Evolutionary conservation across 2,113 vertebrate species (phyloP), one percentile per base, ranked within the genome.

Genomic region (Condylura cristata): DNA sequence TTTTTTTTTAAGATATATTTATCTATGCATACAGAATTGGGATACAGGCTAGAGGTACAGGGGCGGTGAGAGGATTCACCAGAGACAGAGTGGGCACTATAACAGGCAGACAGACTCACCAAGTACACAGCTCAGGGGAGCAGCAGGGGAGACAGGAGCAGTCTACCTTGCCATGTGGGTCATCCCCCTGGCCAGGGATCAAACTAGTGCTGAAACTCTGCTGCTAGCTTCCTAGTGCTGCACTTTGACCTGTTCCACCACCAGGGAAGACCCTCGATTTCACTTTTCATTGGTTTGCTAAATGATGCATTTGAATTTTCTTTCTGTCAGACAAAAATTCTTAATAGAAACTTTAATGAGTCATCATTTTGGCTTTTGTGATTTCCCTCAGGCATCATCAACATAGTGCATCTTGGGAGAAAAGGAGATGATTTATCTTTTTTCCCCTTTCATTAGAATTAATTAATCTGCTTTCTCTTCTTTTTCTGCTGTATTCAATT

Each of bases 1-100:
- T 26, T 74, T 24, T 95, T 83, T 89, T 91, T 44, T 83, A 41
- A n/a, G n/a, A n/a, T n/a, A n/a, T n/a, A n/a, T n/a, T n/a, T n/a
- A n/a, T n/a, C n/a, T n/a, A n/a, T n/a, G n/a, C n/a, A n/a, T n/a
- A n/a, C n/a, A n/a, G n/a, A n/a, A n/a, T n/a, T n/a, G n/a, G n/a
- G n/a, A n/a, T n/a, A n/a, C n/a, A n/a, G n/a, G n/a, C n/a, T n/a
- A n/a, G n/a, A n/a, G n/a, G n/a, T n/a, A n/a, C n/a, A n/a, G n/a
- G n/a, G n/a, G n/a, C n/a, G n/a, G n/a, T n/a, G n/a, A n/a, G n/a
- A n/a, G n/a, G n/a, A n/a, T n/a, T n/a, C n/a, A n/a, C n/a, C n/a
- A n/a, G n/a, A n/a, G n/a, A n/a, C n/a, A n/a, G n/a, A n/a, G n/a
- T n/a, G n/a, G n/a, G n/a, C n/a, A n/a, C n/a, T n/a, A n/a, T n/a